Evolutionary conservation across 2,113 vertebrate genomes (phyloP).

Genomic region (Athene cunicularia): DNA sequence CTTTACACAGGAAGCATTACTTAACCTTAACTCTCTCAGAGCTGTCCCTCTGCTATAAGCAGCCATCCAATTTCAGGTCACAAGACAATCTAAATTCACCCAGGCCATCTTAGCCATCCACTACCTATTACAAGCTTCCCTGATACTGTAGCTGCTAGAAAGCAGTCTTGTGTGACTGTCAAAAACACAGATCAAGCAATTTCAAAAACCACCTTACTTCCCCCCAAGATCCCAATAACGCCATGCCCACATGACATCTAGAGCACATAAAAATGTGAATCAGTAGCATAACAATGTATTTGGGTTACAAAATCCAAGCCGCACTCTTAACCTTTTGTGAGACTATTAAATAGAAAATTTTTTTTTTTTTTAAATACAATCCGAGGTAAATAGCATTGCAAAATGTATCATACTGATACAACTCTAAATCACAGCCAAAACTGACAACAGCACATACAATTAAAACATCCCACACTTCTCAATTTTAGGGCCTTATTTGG

Average conservation of each 20-base stretch:
- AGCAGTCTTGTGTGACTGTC: not conserved
- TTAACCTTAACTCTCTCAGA: not conserved
- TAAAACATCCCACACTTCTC: not conserved
- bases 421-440: not conserved
- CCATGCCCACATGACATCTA: not conserved
- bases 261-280: not conserved
- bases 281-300: not conserved
- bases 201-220: not conserved
- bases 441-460: not conserved
- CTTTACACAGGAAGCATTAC: not conserved
- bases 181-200: not conserved
- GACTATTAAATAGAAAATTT: not conserved
- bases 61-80: not conserved
- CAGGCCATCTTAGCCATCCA: not conserved
- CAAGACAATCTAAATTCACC: not conserved
- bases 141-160: not conserved
- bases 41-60: not conserved
- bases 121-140: not conserved
- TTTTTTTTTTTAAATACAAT: not conserved
- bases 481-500: not conserved
- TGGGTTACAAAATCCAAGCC: not conserved
- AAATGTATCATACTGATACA: not conserved
- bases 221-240: not conserved
- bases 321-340: not conserved
- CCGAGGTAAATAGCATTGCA: not conserved